Percentiles rank a stretch among this genome's conserved stretches.
These are phyloP conservation scores for Dusona sp. DNA, from an alignment of 2,888 invertebrate species.

Conservation along the genomic window DNA sequence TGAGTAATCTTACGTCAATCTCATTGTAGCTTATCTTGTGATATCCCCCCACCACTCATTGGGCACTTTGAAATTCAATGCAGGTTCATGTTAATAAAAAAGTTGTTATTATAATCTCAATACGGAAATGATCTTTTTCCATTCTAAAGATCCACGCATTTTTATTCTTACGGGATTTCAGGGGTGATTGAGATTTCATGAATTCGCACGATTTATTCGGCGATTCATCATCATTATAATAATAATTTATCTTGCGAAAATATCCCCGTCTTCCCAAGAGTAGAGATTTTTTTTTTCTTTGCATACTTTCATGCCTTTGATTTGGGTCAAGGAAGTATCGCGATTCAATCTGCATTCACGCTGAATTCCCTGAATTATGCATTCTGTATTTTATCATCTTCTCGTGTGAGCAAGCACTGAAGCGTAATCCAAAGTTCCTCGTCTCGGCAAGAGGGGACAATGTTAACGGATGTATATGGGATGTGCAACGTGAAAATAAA, in stretches of 20 bases:
- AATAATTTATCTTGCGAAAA: not conserved
- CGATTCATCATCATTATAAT: not conserved
- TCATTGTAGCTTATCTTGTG: constrained; percentile 37
- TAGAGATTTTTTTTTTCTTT: not conserved
- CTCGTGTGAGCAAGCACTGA: constrained; percentile 51
- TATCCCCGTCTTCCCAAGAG: not conserved
- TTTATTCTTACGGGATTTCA: not conserved
- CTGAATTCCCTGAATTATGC: constrained; percentile 62
- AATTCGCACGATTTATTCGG: constrained; percentile 1
- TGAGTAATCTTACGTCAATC: constrained; percentile 41
- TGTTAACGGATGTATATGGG: constrained; percentile 31
- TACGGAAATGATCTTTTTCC: not conserved
- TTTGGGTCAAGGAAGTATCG: constrained; percentile 55
- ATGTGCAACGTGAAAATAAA: constrained; percentile 45
- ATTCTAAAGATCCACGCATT: not conserved
- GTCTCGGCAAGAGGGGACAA: constrained; percentile 55
- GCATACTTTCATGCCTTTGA: constrained; percentile 4
- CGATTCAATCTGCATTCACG: constrained; percentile 58
- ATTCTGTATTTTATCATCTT: constrained; percentile 58
- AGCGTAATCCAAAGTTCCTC: constrained; percentile 60
- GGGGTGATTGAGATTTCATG: not conserved
- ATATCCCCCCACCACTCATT: not conserved
- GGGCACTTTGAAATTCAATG: not conserved
- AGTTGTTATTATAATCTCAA: not conserved
- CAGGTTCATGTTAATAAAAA: not conserved